Conservation (phyloP, 2,888 invertebrate genomes). For the Rotaria sp. region DNA sequence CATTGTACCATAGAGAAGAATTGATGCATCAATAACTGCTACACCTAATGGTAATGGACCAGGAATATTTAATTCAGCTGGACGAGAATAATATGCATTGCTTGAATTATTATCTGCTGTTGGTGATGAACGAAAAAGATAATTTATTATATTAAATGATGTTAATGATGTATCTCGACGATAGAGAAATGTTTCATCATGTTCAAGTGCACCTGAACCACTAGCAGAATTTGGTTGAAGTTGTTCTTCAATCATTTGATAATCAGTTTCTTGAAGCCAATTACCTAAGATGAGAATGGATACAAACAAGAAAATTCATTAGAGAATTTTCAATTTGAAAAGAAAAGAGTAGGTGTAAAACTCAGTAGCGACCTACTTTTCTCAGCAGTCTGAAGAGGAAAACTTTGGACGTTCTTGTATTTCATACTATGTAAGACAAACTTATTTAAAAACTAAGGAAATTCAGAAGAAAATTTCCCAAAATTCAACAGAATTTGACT, state of each 20-base stretch:
- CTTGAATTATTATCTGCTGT: neutral
- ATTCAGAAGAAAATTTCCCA: no score
- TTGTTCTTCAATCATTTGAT: constrained; percentile 93
- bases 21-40: constrained; percentile 88
- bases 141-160: neutral
- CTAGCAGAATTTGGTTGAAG: constrained; percentile 86
- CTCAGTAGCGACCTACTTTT: no score
- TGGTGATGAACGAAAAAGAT: neutral
- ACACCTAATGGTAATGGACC: constrained; percentile 76
- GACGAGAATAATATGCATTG: constrained; percentile 43
- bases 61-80: constrained; percentile 47
- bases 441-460: no score
- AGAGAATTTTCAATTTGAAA: no score
- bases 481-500: no score
- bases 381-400: no score
- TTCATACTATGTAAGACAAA: no score
- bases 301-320: no score
- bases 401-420: no score
- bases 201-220: constrained; percentile 89
- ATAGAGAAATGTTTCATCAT: constrained; percentile 87
- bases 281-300: no score
- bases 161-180: constrained; percentile 44
- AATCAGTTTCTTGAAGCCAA: constrained; percentile 90
- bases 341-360: no score
- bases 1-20: constrained; percentile 80